Evolutionary conservation across 2,797 vertebrate species (phyloP), one percentile per base, ranked within the genome.

Genomic region (Aselliscus stoliczkanus): DNA sequence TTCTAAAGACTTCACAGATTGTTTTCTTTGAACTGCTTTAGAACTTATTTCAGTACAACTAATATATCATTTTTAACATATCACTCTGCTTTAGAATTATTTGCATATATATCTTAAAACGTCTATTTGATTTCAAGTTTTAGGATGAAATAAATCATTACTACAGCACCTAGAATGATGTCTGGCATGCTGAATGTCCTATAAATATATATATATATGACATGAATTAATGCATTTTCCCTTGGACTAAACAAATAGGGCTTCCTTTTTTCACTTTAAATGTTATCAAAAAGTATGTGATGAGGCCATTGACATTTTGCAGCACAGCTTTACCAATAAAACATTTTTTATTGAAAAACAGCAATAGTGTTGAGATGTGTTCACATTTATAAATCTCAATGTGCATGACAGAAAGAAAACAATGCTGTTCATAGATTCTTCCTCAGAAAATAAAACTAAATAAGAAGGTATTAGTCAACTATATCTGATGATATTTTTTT

Each of bases 301-400:
- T 88, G 75, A 96, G 25, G 15, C 25, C 93, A 96, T 69, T 88
- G 92, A 60, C 34, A 58, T 90, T 97, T 96, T 97, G 44, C 94
- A 96, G 80, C 47, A 81, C 90, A 34, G 75, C 47, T 97, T 97
- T 97, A 94, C 90, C 83, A 97, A 90, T 97, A 79, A 93, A 97
- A 97, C 97, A 44, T 95, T 90, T 84, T 96, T 67, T 93, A 82
- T 96, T 95, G 84, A 96, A 70, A 98, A 97, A 88, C 4, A 94
- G 39, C 60, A 97, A 95, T 95, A 92, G 29, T 50, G 20, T 20
- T 65, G 92, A 97, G 42, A 97, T 27, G 7, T 42, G 44, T 29
- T 93, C 47, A 50, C 13, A 76, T 90, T 82, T 96, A 92, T 93
- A 97, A 95, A 69, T 37, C 67, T 83, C 90, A 96, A 70, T 37